Base-by-base conservation (phyloP, 2,113 vertebrate genomes). In the Coptodon bakossiorum region DNA sequence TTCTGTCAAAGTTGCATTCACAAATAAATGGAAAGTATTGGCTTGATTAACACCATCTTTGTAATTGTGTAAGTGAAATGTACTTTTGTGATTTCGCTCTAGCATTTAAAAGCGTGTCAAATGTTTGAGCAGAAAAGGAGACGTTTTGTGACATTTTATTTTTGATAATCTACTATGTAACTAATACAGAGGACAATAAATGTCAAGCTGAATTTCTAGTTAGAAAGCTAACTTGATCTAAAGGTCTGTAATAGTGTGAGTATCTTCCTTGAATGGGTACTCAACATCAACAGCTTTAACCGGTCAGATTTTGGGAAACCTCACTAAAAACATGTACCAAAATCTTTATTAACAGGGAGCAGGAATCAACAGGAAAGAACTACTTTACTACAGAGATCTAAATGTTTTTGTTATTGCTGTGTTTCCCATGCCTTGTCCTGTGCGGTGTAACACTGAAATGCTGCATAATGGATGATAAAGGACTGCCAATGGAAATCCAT, bases 111-210 rank as follows among this genome's bases (percentile, higher is more conserved):
- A 78, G 27, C 1, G 27, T 50, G 43, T 50, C 71, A 78, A 81
- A 14, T 73, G 82, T 80, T 83, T 80, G 6, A 43, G 56, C 10
- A 80, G 68, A 66, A 88, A 40, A 24, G 31, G 12, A 85, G 9
- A 82, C 3, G 34, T 80, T 73, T 38, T 10, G 12, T 56, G 56
- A 31, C 34, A 5, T 66, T 82, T 92, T 86, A 82, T 87, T 90
- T 94, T 93, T 90, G 76, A 89, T 90, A 83, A 84, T 68, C 16
- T 27, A 81, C 82, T 57, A 53, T 73, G 31, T 82, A 17, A 84
- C 36, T 87, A 45, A 88, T 27, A 54, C 80, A 14, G 79, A 90
- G 14, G 34, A 10, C 17, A 40, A 10, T 84, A 56, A 13, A 53
- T 50, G 38, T 88, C 24, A 17, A 80, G 43, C 24, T 66, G 19